Percentiles rank a stretch among this genome's conserved stretches.
Conservation (phyloP, 2,888 invertebrate species). For the Drosophila melanosoma region DNA sequence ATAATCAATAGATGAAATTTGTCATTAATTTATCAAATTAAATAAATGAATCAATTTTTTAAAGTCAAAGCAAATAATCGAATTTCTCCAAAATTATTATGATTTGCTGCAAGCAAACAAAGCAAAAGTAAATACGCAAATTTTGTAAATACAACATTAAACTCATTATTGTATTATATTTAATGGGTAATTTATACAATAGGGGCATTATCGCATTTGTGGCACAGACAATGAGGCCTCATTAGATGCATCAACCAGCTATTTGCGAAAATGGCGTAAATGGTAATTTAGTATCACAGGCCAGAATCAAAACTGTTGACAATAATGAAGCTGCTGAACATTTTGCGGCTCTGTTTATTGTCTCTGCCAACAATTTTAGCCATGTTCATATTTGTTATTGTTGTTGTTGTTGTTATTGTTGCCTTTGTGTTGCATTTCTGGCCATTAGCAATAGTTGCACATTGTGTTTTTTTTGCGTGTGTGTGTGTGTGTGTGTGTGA, state of each 20-base stretch:
- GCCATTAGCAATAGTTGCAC: conserved; percentile 27
- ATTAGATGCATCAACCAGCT: conserved; percentile 26
- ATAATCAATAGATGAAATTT: not conserved
- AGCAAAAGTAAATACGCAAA: not conserved
- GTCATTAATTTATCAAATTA: not conserved
- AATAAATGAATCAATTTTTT: not conserved
- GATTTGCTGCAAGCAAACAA: not conserved
- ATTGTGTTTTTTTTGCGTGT: conserved; percentile 20
- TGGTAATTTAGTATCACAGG: conserved; percentile 4
- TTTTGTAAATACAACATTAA: not conserved
- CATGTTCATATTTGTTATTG: conserved; percentile 21
- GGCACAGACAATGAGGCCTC: conserved; percentile 11
- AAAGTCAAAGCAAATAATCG: not conserved
- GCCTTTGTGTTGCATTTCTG: conserved; percentile 9
- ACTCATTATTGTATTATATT: not conserved
- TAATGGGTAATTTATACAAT: not conserved
- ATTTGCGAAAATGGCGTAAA: conserved; percentile 13
- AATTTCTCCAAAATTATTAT: not conserved
- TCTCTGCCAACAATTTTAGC: conserved; percentile 51
- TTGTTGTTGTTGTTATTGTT: conserved; percentile 20
- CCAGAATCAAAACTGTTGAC: conserved; percentile 47
- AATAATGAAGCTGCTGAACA: conserved; percentile 71
- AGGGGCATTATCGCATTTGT: conserved; percentile 2
- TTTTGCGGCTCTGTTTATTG: conserved; percentile 68
- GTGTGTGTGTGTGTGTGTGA: not conserved